Conservation (phyloP, 1,140 invertebrate species). For the Eriocheir sinensis region DNA sequence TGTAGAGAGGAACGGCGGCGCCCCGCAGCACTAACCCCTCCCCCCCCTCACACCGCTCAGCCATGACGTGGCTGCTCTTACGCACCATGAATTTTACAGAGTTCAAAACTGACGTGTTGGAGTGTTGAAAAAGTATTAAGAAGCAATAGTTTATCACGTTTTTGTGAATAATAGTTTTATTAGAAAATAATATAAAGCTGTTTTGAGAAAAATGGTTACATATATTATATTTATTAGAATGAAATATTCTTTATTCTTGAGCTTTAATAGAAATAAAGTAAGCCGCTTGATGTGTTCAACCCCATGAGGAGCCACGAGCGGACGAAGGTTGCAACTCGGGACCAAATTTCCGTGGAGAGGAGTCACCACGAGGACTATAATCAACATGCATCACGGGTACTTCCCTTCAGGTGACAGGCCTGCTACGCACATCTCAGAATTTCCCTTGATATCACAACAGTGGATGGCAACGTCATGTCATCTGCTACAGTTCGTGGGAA, state of each 20-base stretch:
- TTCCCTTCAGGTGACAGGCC: neutral
- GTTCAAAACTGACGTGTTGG: neutral
- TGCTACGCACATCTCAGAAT: neutral
- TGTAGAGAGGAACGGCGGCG: neutral
- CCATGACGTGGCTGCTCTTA: neutral
- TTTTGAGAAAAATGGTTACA: neutral
- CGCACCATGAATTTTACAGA: neutral
- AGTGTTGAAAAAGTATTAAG: neutral
- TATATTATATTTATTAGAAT: neutral
- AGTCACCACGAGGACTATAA: neutral
- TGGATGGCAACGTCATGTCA: neutral
- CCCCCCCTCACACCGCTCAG: neutral
- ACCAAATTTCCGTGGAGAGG: neutral
- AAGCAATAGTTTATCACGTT: constrained; percentile 26
- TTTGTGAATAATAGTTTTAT: neutral
- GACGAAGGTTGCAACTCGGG: neutral
- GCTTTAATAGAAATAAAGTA: neutral
- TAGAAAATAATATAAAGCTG: neutral
- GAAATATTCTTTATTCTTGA: neutral
- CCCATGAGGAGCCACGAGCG: neutral
- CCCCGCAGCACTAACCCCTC: neutral
- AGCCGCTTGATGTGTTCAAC: neutral
- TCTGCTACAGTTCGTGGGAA: neutral
- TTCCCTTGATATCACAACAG: neutral
- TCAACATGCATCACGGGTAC: neutral